A percentile compares a stretch with the other conserved stretches of the same genome.
These are phyloP conservation scores for Thunnus albacares DNA, from an alignment of 2,797 vertebrate species.

Conservation along the genomic window DNA sequence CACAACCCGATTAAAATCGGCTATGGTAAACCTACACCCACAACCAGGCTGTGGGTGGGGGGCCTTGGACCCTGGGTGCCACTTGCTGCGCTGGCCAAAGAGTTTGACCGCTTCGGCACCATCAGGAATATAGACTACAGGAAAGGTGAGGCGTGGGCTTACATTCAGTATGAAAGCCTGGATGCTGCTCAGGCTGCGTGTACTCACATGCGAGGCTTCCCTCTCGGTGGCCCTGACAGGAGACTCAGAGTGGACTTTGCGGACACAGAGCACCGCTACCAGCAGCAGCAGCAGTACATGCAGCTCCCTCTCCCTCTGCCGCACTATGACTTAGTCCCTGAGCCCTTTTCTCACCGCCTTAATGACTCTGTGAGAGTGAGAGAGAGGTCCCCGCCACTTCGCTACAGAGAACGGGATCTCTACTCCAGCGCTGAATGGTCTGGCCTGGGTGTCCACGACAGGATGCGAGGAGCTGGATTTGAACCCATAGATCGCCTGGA, in stretches of 20 bases:
- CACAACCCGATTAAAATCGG: constrained; percentile 96
- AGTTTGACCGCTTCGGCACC: constrained; percentile 98
- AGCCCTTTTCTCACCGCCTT: constrained; percentile 91
- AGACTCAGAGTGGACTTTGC: constrained; percentile 98
- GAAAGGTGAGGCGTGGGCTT: constrained; percentile 97
- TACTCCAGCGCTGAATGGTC: constrained; percentile 92
- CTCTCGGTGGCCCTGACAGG: constrained; percentile 93
- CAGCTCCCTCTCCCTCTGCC: constrained; percentile 91
- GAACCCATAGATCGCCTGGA: constrained; percentile 91
- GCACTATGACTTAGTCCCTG: constrained; percentile 92
- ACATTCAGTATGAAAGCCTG: constrained; percentile 98
- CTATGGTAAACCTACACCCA: constrained; percentile 97
- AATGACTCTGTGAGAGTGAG: constrained; percentile 90
- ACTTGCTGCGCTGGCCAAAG: constrained; percentile 92
- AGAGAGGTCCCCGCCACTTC: constrained; percentile 92
- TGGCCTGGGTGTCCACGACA: constrained; percentile 89
- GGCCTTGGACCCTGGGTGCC: constrained; percentile 97
- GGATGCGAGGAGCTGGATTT: constrained; percentile 89
- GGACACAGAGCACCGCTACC: constrained; percentile 94
- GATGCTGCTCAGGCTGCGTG: constrained; percentile 98
- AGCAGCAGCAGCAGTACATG: constrained; percentile 89
- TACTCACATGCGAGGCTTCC: constrained; percentile 96
- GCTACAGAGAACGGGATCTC: constrained; percentile 93
- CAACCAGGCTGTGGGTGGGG: constrained; percentile 97
- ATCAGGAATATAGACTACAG: constrained; percentile 98